Evolutionary conservation across 2,797 vertebrate genomes (phyloP).

Genomic region (Sphenodon punctatus): DNA sequence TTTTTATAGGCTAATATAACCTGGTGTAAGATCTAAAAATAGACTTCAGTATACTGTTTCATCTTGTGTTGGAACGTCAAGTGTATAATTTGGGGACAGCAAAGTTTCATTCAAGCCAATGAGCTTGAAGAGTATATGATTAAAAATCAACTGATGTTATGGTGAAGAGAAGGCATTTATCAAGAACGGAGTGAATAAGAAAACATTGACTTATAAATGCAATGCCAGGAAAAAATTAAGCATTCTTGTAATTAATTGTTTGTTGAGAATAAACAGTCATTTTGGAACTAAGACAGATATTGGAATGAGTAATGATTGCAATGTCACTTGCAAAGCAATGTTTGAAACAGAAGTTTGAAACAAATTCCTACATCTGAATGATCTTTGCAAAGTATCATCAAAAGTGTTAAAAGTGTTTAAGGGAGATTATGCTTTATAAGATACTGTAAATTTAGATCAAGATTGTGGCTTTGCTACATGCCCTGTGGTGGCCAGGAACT

Average conservation of each 20-base stretch:
- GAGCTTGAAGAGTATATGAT: not conserved
- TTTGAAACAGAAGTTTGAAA: not conserved
- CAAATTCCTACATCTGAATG: constrained; percentile 2
- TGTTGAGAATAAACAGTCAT: not conserved
- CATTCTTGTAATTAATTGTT: not conserved
- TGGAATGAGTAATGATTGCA: constrained; percentile 7
- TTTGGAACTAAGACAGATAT: not conserved
- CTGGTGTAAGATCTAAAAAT: not conserved
- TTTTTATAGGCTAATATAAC: not conserved
- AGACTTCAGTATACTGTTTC: not conserved
- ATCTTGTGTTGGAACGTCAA: not conserved
- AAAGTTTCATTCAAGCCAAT: not conserved
- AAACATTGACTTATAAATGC: not conserved
- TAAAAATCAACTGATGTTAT: not conserved
- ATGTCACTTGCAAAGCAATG: no score
- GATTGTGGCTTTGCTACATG: not conserved
- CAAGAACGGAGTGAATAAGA: not conserved
- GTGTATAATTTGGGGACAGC: not conserved
- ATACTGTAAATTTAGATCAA: not conserved
- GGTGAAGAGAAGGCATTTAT: not conserved
- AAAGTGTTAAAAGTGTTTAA: not conserved
- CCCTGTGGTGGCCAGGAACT: not conserved
- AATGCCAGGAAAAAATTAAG: not conserved
- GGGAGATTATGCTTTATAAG: not conserved
- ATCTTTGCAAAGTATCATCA: not conserved